These are phyloP conservation scores for Stictocephala bisonia DNA, from an alignment of 2,888 invertebrate genomes.

Conservation along the genomic window DNA sequence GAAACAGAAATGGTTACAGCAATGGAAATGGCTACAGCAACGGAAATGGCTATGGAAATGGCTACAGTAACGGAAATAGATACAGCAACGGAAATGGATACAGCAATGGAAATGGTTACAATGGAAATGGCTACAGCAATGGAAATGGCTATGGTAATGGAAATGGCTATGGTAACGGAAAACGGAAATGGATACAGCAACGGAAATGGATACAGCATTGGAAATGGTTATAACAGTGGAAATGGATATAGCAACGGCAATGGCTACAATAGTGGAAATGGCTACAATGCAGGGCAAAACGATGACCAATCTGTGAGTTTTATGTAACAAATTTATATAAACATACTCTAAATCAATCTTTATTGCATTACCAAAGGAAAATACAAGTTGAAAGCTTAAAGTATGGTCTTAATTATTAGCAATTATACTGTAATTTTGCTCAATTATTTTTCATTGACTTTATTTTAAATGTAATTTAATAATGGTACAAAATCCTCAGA, in stretches of 20 bases:
- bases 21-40: constrained; percentile 14
- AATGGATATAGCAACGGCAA: background rate
- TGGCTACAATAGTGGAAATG: constrained; percentile 3
- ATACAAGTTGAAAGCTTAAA: too few species aligned
- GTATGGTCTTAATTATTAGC: too few species aligned
- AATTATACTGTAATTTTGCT: too few species aligned
- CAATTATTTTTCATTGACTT: too few species aligned
- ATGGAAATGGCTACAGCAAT: constrained; percentile 23
- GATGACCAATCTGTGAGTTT: constrained; percentile 48
- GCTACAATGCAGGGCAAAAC: too few species aligned
- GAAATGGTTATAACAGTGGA: background rate
- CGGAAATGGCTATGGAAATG: constrained; percentile 1
- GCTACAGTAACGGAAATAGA: constrained; percentile 26
- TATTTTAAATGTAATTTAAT: too few species aligned
- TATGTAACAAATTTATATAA: too few species aligned
- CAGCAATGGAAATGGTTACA: background rate
- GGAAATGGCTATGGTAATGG: background rate
- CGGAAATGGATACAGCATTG: constrained; percentile 23
- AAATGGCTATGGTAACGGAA: constrained; percentile 41
- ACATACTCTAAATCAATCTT: too few species aligned
- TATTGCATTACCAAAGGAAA: too few species aligned
- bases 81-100: constrained; percentile 40
- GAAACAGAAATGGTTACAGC: constrained; percentile 12
- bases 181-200: constrained; percentile 53
- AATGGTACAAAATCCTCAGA: too few species aligned